A percentile compares a stretch with the other conserved stretches of the same genome.
Evolutionary conservation across 2,888 invertebrate genomes (phyloP).

Genomic region (Pyralis farinalis): DNA sequence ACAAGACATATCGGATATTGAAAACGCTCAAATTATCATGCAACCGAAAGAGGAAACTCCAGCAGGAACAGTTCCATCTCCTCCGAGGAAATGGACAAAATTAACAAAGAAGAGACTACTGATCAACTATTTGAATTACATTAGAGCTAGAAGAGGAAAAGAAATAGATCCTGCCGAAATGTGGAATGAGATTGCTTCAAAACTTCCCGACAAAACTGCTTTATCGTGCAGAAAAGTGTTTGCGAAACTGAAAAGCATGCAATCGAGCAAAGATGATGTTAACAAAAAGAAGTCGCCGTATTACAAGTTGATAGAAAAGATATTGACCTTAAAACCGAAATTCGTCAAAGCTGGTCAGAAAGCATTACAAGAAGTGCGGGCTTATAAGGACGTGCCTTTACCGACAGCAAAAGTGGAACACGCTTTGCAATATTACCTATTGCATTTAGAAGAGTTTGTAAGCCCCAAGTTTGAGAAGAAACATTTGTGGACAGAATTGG

Average conservation of each 20-base stretch:
- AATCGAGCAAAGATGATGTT: conserved; percentile 21
- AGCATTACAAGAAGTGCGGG: conserved; percentile 34
- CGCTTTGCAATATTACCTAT: conserved; percentile 54
- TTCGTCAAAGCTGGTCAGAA: conserved; percentile 35
- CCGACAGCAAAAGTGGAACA: conserved; percentile 43
- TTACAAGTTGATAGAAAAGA: conserved; percentile 43
- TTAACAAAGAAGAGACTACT: conserved; percentile 49
- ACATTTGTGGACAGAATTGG: conserved; percentile 60
- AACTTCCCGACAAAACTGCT: conserved; percentile 44
- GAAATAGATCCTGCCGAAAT: conserved; percentile 48
- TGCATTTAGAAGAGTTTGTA: conserved; percentile 59
- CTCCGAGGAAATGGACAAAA: conserved; percentile 49
- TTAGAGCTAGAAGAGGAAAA: conserved; percentile 43
- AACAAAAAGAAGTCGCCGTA: conserved; percentile 32
- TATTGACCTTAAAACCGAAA: conserved; percentile 47
- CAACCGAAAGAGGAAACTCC: conserved; percentile 18
- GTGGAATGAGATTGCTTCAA: conserved; percentile 55
- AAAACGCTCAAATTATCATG: conserved; percentile 40
- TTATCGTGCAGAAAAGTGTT: conserved; percentile 54
- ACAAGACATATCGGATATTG: conserved; percentile 40
- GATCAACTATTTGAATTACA: conserved; percentile 51
- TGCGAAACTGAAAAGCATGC: conserved; percentile 42
- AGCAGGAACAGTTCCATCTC: conserved; percentile 15
- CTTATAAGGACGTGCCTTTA: conserved; percentile 46
- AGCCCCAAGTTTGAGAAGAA: conserved; percentile 63